Evolutionary conservation across 2,888 invertebrate genomes (phyloP).

Genomic region (Athetis lepigone): DNA sequence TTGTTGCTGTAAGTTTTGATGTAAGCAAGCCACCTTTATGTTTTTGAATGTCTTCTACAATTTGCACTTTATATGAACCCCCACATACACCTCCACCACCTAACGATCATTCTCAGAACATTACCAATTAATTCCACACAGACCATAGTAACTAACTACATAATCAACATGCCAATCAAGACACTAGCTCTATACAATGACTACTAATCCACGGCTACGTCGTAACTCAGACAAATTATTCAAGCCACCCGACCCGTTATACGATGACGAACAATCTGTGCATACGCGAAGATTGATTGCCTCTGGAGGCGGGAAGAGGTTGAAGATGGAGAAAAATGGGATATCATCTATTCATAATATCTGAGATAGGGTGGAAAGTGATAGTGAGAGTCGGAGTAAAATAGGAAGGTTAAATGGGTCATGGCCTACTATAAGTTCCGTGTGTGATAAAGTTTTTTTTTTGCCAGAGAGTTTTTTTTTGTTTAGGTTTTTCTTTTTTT

Average conservation of each 20-base stretch:
- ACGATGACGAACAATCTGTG: conserved; percentile 39
- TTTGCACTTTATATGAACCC: too few species aligned
- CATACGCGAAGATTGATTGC: conserved; percentile 48
- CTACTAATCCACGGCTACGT: background rate
- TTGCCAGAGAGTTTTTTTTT: too few species aligned
- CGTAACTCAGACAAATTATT: conserved; percentile 40
- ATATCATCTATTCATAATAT: conserved; percentile 43
- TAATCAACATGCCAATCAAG: conserved; percentile 14
- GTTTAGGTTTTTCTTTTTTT: too few species aligned
- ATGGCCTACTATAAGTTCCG: too few species aligned
- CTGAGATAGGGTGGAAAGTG: conserved; percentile 8
- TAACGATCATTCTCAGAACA: too few species aligned
- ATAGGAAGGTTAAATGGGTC: background rate
- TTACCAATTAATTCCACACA: too few species aligned
- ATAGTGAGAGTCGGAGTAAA: conserved; percentile 6
- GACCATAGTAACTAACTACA: background rate
- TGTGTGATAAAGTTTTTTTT: too few species aligned
- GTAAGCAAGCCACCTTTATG: too few species aligned
- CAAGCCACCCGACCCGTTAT: conserved; percentile 23
- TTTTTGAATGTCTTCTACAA: too few species aligned
- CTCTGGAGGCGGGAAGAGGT: conserved; percentile 29
- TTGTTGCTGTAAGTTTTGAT: too few species aligned
- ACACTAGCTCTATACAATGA: conserved; percentile 14
- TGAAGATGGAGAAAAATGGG: conserved; percentile 46
- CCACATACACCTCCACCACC: too few species aligned